Conservation (phyloP, 2,888 invertebrate species). For the Sussaba pulchella region DNA sequence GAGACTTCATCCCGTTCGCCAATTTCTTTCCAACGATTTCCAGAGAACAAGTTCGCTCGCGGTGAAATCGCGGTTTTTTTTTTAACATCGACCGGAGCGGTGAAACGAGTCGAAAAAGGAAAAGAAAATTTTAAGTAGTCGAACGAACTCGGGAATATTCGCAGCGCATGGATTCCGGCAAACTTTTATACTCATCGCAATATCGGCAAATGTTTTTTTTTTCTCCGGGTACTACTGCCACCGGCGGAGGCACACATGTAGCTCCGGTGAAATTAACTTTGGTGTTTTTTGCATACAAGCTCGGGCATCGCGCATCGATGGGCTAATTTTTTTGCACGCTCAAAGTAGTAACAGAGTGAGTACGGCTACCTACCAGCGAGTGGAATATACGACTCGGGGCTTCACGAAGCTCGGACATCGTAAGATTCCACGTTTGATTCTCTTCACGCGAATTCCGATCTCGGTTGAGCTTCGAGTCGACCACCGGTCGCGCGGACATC, state of each 20-base stretch:
- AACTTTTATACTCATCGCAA: constrained; percentile 41
- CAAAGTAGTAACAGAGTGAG: constrained; percentile 1
- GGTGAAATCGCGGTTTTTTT: constrained; percentile 15
- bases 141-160: background rate
- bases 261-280: constrained; percentile 52
- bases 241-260: background rate
- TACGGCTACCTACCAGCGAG: constrained; percentile 44
- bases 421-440: constrained; percentile 68
- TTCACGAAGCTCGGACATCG: constrained; percentile 47
- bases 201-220: constrained; percentile 26
- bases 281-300: constrained; percentile 43
- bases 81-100: constrained; percentile 18
- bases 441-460: constrained; percentile 64
- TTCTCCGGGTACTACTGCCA: background rate
- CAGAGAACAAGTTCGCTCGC: constrained; percentile 10
- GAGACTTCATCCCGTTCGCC: constrained; percentile 18
- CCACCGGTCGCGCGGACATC: constrained; percentile 50
- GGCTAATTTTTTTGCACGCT: constrained; percentile 40
- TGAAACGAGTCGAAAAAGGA: constrained; percentile 32
- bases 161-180: constrained; percentile 21
- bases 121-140: constrained; percentile 23
- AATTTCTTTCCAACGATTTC: constrained; percentile 39
- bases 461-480: constrained; percentile 42
- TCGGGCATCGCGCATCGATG: constrained; percentile 23
- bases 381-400: constrained; percentile 8